Evolutionary conservation across 2,113 vertebrate genomes (phyloP).

Genomic region (Pantherophis guttatus): DNA sequence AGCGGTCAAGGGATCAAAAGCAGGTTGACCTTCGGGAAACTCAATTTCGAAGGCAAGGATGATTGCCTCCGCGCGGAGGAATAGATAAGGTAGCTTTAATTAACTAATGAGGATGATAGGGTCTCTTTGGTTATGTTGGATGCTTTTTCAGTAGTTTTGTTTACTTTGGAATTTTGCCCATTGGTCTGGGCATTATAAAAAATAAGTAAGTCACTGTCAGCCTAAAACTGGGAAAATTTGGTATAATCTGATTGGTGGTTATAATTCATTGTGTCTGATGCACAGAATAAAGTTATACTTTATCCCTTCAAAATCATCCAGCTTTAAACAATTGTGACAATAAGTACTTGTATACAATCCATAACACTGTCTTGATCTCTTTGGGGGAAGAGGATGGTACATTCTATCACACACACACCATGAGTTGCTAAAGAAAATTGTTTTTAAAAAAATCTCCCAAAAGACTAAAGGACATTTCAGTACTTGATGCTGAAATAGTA

Average conservation of each 20-base stretch:
- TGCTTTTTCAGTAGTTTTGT: neutral
- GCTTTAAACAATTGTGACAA: neutral
- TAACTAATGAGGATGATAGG: neutral
- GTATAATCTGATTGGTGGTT: neutral
- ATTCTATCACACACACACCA: neutral
- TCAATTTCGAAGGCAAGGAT: constrained; percentile 24
- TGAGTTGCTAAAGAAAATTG: neutral
- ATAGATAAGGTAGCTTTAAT: neutral
- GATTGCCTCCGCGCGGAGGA: neutral
- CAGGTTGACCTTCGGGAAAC: constrained; percentile 27
- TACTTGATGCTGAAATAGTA: neutral
- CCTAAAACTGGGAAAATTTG: neutral
- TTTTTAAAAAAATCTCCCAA: neutral
- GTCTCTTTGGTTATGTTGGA: neutral
- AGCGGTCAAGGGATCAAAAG: neutral
- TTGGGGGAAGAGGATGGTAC: neutral
- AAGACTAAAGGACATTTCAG: neutral
- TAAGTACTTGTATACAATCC: neutral
- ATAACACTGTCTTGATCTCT: neutral
- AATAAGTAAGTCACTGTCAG: neutral
- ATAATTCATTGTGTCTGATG: neutral
- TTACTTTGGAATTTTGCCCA: neutral
- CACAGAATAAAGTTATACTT: neutral
- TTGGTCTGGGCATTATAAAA: neutral
- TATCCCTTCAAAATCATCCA: neutral